Evolutionary conservation across 2,113 vertebrate species (phyloP), one percentile per base, ranked within the genome.

Genomic region (Clarias batrachus): DNA sequence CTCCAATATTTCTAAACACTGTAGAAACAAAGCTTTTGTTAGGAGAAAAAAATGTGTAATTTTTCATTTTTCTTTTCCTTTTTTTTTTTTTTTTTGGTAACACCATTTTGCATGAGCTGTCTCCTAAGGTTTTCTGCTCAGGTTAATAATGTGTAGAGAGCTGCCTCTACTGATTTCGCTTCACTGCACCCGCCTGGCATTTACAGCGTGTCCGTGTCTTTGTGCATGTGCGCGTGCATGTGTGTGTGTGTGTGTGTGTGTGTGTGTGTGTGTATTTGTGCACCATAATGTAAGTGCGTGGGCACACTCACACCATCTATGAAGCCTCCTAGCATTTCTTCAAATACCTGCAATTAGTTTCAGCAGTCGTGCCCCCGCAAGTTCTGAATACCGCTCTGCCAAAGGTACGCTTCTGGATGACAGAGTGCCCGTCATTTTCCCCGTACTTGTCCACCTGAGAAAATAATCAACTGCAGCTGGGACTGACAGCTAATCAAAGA

Each of bases 291-390:
- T 68, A n/a, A 70, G 81, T 30, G 73, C 19, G 74, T 78, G 84
- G 84, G 74, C 84, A 85, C 6, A 33, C 73, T 30, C 57, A 76
- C 73, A 85, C 52, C 86, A 54, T 60, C 82, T 71, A 25, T 71
- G 56, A 70, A 80, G 76, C 60, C 73, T 82, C 60, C 83, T 77
- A 70, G 54, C 41, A 17, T 85, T 56, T 56, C 62, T 57, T 74
- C 57, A 70, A 68, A 82, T 66, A 80, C 76, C 85, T 74, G 82
- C 85, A 82, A 87, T 85, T 85, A 87, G 84, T 87, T 80, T 79
- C 73, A 60, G 7, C 71, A 83, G 23, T 71, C 70, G 48, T 73
- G n/a, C 80, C 82, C 70, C 88, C 68, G 11, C 82, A 82, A 82
- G 70, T 77, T 81, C 68, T 63, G 56, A 71, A 62, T 52, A 66